phyloP scores from a whole-genome alignment of 2,888 invertebrate species.

The Drosophila nr. perissopoda region DNA sequence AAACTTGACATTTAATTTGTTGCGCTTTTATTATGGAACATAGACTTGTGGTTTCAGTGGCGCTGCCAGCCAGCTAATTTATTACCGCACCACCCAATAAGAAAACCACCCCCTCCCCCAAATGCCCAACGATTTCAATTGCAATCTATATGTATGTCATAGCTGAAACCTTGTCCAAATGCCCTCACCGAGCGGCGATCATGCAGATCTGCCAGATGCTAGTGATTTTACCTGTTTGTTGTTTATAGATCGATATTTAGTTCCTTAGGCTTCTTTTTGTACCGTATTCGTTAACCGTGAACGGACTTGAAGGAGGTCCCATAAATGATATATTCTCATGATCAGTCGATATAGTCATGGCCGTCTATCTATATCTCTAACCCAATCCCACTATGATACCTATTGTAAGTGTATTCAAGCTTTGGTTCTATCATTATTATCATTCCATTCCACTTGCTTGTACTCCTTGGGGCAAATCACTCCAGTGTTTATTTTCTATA shows the following conservation, averaged over 20 bases:
- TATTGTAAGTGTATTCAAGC: constrained; percentile 9
- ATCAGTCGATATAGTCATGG: neutral
- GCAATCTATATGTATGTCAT: constrained; percentile 4
- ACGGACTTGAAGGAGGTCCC: neutral
- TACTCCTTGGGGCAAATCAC: constrained; percentile 46
- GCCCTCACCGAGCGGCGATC: constrained; percentile 8
- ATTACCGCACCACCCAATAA: constrained; percentile 49
- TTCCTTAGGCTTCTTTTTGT: neutral
- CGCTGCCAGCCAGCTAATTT: constrained; percentile 51
- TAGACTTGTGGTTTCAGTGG: constrained; percentile 39
- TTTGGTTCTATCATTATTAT: constrained; percentile 32
- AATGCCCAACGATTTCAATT: constrained; percentile 29
- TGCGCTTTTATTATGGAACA: constrained; percentile 54
- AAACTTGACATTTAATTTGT: constrained; percentile 75
- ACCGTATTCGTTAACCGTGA: neutral
- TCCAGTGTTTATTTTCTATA: constrained; percentile 74
- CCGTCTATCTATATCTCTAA: neutral
- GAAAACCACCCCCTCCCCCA: constrained; percentile 16
- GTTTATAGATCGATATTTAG: neutral
- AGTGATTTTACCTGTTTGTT: neutral
- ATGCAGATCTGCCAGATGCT: neutral
- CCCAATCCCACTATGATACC: neutral
- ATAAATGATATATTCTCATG: neutral
- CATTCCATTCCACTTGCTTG: constrained; percentile 24
- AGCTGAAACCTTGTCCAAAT: constrained; percentile 9